Evolutionary conservation across 2,888 invertebrate genomes (phyloP), one percentile per base, ranked within the genome.

Genomic region (Morpho deidamia): DNA sequence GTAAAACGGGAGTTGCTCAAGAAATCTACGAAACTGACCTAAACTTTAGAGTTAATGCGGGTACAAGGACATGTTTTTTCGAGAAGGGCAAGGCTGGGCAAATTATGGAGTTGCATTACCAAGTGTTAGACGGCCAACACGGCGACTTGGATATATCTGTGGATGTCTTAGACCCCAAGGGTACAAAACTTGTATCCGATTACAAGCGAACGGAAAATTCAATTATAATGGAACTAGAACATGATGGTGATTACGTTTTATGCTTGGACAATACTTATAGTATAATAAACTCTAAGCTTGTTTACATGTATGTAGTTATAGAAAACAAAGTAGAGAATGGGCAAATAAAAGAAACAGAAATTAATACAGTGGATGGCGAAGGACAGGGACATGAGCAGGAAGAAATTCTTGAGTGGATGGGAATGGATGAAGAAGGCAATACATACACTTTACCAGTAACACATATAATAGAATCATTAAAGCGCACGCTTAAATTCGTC

Each of bases 241-340:
- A 81, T 35, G 90, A 91, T 41, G 97, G 96, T 10, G 96, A 95
- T 69, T 96, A 95, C 77, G 92, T 92, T 54, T 92, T 97, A 65
- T 97, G 97, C 73, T 94, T 97, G 77, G 97, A 97, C 77, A 97
- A 97, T 74, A 92, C 93, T 0, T 95, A 94, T 76, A 96, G 96
- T 74, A 83, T 93, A 49, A 94, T 95, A 69, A 95, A 95, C 67
- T 90, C 92, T 0, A 97, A 97, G 78, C 92, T 95, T 0, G 94
- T 97, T 0, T 96, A 94, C 73, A 93, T 96, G 69, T 95, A 95
- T 71, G 78, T 96, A 7, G 89, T 92, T 53, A 86, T 95, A 7
- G 94, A 94, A 64, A 87, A 91, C 55, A 92, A 91, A 55, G 82
- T 78, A 38, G 79, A 78, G 7, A 8, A 39, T 37, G 11, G 11